Percentiles rank a stretch among this genome's conserved stretches.
Conservation (phyloP, 2,888 invertebrate species). For the Epistrophe eligans region DNA sequence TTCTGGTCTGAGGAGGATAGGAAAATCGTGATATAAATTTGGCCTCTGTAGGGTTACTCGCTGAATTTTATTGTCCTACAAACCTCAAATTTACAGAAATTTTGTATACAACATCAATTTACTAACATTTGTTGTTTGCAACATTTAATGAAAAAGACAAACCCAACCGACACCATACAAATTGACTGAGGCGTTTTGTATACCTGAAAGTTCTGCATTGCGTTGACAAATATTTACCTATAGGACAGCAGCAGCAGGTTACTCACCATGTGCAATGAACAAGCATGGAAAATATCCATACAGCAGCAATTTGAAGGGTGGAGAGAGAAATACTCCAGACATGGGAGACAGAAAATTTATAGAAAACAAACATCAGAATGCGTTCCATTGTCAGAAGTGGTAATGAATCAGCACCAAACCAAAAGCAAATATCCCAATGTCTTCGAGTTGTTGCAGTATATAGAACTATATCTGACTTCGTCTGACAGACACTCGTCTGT, state of each 20-base stretch:
- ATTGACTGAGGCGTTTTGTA: conserved; percentile 5
- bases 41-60: background rate
- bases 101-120: background rate
- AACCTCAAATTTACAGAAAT: background rate
- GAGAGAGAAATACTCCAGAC: background rate
- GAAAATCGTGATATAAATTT: too few species aligned
- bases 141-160: conserved; percentile 8
- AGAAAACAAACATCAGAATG: conserved; percentile 43
- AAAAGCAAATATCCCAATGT: conserved; percentile 21
- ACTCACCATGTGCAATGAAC: background rate
- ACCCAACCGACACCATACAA: background rate
- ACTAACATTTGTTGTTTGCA: background rate
- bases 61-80: background rate
- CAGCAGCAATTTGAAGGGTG: conserved; percentile 1
- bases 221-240: conserved; percentile 14
- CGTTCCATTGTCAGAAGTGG: conserved; percentile 61
- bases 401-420: conserved; percentile 65
- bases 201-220: conserved; percentile 2
- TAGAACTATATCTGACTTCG: conserved; percentile 30
- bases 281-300: background rate
- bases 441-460: background rate
- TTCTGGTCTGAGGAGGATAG: too few species aligned
- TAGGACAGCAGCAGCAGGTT: background rate
- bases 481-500: conserved; percentile 66
- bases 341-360: background rate